Base-by-base conservation (phyloP, 2,797 vertebrate species). In the Miichthys miiuy region DNA sequence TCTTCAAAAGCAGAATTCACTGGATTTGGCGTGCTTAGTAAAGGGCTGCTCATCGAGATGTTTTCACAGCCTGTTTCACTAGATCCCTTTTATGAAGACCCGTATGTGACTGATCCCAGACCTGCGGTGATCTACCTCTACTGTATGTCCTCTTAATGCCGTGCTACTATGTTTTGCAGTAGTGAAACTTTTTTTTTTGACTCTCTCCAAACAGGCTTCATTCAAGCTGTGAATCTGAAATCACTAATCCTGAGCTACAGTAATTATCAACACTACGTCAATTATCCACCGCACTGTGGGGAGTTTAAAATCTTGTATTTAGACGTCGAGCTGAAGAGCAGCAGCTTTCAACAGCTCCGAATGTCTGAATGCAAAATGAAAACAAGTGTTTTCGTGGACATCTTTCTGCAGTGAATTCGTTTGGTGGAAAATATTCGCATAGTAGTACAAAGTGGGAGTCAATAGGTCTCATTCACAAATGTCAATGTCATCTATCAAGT, bases 201-300 rank as follows among this genome's bases (percentile, higher is more conserved):
- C 25, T 62, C n/a, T 76, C 63, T 60, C 51, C 66, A 16, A 25
- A 13, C 64, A 54, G 60, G 1, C 58, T 16, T 56, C 62, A 77
- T 30, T 12, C 42, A 60, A 73, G 69, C 76, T 63, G 58, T 56
- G 71, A 55, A 77, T 83, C 64, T 74, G 72, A 89, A 81, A 75
- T 84, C 75, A 47, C 80, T 72, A 65, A 85, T 88, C 92, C 90
- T 91, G 92, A 93, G 92, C 84, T 86, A 85, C 82, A 77, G 64
- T 76, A 79, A 83, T 76, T 57, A 79, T 73, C 63, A 77, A 68
- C 83, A 81, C 77, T 30, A 70, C 70, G 30, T 75, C 63, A 77
- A 58, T 57, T 44, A 76, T 79, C 60, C 84, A 72, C 60, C 23
- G 27, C 79, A 73, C 71, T 51, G 46, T 30, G 16, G 10, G 18